Conservation (phyloP, 2,888 invertebrate genomes). For the Epirrhoe tristata region DNA sequence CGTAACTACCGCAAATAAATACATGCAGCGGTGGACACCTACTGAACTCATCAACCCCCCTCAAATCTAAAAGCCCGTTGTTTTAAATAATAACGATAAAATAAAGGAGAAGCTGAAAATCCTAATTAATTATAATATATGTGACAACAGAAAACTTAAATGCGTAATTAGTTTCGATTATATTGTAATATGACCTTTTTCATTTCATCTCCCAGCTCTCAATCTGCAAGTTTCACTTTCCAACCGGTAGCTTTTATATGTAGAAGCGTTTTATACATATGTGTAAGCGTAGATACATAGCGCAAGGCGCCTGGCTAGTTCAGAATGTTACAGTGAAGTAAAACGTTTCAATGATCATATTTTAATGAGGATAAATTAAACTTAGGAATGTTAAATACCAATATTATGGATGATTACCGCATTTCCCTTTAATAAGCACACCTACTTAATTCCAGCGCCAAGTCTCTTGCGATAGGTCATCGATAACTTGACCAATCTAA, state of each 20-base stretch:
- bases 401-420: slow-evolving; percentile 21
- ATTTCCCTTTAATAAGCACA: slow-evolving; percentile 21
- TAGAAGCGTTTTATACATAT: too few relatives aligned
- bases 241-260: too few relatives aligned
- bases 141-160: too few relatives aligned
- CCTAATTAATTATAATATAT: too few relatives aligned
- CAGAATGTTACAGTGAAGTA: background rate
- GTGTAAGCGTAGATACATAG: too few relatives aligned
- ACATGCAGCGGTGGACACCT: slow-evolving; percentile 72
- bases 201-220: too few relatives aligned
- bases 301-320: background rate
- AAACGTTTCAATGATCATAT: background rate
- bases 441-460: slow-evolving; percentile 19
- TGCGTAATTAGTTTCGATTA: too few relatives aligned
- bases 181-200: too few relatives aligned
- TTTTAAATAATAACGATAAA: too few relatives aligned
- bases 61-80: background rate
- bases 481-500: slow-evolving; percentile 24
- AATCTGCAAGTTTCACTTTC: too few relatives aligned
- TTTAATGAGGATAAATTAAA: background rate
- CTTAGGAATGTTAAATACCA: slow-evolving; percentile 5
- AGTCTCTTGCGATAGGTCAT: slow-evolving; percentile 25
- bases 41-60: slow-evolving; percentile 64
- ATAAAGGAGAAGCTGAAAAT: too few relatives aligned
- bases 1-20: slow-evolving; percentile 81